phyloP scores from a whole-genome alignment of 2,113 vertebrate species.

The Lanius collurio region DNA sequence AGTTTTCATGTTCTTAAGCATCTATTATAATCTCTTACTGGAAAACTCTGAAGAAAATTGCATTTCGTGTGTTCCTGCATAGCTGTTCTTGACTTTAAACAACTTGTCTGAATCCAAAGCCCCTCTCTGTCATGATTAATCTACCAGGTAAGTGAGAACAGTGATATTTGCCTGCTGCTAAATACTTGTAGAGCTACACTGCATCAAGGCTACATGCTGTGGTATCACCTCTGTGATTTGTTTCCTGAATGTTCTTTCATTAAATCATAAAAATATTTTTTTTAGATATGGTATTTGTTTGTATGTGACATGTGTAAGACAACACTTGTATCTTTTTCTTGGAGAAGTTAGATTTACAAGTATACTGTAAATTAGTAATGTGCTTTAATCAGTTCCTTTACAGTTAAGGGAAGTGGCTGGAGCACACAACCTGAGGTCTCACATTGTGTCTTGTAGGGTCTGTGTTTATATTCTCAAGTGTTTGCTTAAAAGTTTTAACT shows the following conservation, averaged over 20 bases:
- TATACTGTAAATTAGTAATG: background rate
- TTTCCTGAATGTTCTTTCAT: background rate
- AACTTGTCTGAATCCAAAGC: background rate
- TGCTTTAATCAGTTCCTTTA: background rate
- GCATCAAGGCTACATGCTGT: background rate
- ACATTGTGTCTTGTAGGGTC: background rate
- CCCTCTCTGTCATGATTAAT: background rate
- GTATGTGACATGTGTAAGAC: background rate
- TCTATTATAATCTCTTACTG: background rate
- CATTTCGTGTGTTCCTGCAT: background rate
- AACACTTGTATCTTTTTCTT: background rate
- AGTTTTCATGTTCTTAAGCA: background rate
- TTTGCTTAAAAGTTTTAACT: background rate
- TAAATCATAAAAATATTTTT: background rate
- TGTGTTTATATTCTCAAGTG: background rate
- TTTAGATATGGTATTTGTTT: background rate
- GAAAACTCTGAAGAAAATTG: background rate
- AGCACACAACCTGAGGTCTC: background rate
- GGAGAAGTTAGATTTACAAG: background rate
- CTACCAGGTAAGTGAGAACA: background rate
- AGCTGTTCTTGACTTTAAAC: background rate
- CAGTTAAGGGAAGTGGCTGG: background rate
- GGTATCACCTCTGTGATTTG: background rate
- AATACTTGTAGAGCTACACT: background rate
- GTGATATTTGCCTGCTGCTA: background rate